Evolutionary conservation across 2,797 vertebrate species (phyloP).

Genomic region (Pelodytes ibericus): DNA sequence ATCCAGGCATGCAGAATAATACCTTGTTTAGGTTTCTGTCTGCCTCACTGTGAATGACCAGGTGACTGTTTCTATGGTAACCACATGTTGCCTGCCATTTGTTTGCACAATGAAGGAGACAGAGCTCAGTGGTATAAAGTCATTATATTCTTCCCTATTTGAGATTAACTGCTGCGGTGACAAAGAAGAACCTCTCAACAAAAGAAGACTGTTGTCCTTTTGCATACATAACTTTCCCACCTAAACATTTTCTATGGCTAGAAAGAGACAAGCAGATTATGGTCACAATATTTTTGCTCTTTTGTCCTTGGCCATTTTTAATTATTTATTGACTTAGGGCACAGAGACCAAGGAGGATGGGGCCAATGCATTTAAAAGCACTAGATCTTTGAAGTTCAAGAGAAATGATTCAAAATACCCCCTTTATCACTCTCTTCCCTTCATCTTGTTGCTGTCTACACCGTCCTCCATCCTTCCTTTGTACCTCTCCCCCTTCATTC

Average conservation of each 20-base stretch:
- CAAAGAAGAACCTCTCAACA: not conserved
- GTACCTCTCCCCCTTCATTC: no score
- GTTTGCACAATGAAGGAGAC: not conserved
- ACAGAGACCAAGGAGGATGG: no score
- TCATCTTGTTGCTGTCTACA: no score
- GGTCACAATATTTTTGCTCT: no score
- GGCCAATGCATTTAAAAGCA: no score
- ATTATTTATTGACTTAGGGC: no score
- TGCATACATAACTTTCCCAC: not conserved
- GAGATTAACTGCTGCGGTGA: not conserved
- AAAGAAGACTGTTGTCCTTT: not conserved
- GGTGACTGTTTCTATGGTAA: conserved; percentile 1
- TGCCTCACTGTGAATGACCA: not conserved
- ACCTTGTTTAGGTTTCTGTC: not conserved
- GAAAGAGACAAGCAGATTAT: not conserved
- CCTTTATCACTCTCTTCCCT: no score
- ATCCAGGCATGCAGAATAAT: not conserved
- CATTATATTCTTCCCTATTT: not conserved
- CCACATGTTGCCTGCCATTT: not conserved
- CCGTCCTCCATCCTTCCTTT: no score
- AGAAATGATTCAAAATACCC: no score
- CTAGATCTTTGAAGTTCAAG: no score
- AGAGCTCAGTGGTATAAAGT: not conserved
- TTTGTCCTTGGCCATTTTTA: no score
- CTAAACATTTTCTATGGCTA: not conserved